Base-by-base conservation (phyloP, 2,888 invertebrate species). In the Allolobophora icterica region DNA sequence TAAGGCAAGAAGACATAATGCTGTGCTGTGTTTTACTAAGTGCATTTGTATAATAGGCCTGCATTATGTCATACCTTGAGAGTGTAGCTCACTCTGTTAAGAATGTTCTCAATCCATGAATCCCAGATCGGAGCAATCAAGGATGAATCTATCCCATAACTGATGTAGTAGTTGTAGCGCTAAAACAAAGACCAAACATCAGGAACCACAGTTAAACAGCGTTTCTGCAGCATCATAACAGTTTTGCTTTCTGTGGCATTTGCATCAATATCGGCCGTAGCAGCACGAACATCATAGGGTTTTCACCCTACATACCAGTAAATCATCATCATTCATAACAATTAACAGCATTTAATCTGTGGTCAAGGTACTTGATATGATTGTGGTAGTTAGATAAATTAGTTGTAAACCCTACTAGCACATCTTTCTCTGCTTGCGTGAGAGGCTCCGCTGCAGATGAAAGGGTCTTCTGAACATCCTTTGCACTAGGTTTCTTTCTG, bases 141-240 rank as follows among this genome's bases (percentile, higher is more conserved):
- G 92, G 97, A 97, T 6, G 98, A 98, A 94, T 98, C 98, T 89
- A 98, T 97, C 0, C 98, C 98, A 95, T 98, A 97, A 94, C 97
- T 97, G 90, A 98, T 97, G 94, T 98, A 98, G 95, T 98, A 98
- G 95, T 98, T 98, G 95, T 98, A 98, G 92, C 98, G 96, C 94
- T 96, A 94, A 17, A 84, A 91, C 6, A 90, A 89, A 15, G 38
- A 89, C 38, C 8, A 89, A 35, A 89, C n/a, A n/a, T 71, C 30
- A 17, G 71, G 71, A n/a, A 30, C 71, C 6, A n/a, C n/a, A n/a
- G 11, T 11, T 71, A 71, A 5, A 71, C 30, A 71, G 11, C n/a
- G n/a, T n/a, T 71, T 71, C n/a, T 52, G 52, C 71, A 71, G 24
- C 52, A 52, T 24, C 52, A 24, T 52, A 21, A 52, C 21, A 52